Base-by-base conservation (phyloP, 2,113 vertebrate genomes). In the Nymphicus hollandicus region DNA sequence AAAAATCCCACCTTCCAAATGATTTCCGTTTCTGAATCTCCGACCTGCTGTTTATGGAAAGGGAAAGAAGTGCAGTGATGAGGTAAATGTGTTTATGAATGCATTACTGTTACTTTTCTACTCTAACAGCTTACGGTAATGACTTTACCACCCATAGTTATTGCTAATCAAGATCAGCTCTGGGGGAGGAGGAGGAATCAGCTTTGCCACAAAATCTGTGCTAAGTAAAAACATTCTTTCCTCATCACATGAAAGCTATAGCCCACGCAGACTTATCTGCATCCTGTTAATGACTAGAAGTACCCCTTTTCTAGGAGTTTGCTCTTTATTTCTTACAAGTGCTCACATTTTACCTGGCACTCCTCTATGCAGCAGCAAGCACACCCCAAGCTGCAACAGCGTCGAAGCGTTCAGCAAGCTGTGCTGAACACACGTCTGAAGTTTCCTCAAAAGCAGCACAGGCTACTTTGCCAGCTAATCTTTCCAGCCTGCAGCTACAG, bases 361-460 rank as follows among this genome's bases (percentile, higher is more conserved):
- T 68, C 50, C 29, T 50, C 71, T 2, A 0, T 0, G 25, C 27
- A 43, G 73, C 79, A 58, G 53, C 77, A 65, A 43, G 70, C 3
- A 1, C 56, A 49, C 79, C 79, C 52, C 4, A 41, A 95, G 88
- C 79, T 86, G 74, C 55, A 61, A 18, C 35, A n/a, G 28, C 79
- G 33, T 10, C 10, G 4, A 56, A 69, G 65, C 1, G 2, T 13
- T 74, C 91, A n/a, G 77, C 61, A 15, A 81, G 72, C 15, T 35
- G 25, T 4, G 2, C 83, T n/a, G 33, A 61, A 8, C 65, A 56
- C 22, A 1, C 5, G 15, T 37, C 44, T 11, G 61, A 84, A 39
- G 56, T 91, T 96, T 94, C 96, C 96, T 95, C 88, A 96, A 96
- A 96, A 96, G 95, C 95, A 92, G 88, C 78, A 55, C 88, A 61